Percentiles rank a stretch among this genome's conserved stretches.
Conservation (phyloP, 2,888 invertebrate genomes). For the Embidobia sp. region DNA sequence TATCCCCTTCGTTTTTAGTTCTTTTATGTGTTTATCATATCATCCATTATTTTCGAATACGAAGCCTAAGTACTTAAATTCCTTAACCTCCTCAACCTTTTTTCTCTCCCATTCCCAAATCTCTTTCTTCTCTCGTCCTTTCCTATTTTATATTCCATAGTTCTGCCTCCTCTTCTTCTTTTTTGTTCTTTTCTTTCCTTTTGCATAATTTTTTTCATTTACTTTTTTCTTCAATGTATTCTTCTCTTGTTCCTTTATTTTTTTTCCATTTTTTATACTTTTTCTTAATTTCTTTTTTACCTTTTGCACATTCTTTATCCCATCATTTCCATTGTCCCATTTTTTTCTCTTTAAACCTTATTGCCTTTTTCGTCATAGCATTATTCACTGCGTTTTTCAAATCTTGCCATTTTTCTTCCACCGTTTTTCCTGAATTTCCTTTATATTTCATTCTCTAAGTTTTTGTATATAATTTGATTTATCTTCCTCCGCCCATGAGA, state of each 20-base stretch:
- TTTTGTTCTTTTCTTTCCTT: conserved; percentile 8
- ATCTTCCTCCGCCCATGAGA: background rate
- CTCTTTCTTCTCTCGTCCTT: background rate
- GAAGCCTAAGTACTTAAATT: no score
- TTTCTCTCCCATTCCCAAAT: background rate
- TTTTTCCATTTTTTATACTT: conserved; percentile 7
- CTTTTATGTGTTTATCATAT: conserved; percentile 29
- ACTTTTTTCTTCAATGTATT: background rate
- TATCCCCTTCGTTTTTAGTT: no score
- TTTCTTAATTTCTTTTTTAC: conserved; percentile 13
- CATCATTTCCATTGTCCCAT: conserved; percentile 17
- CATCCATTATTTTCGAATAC: no score
- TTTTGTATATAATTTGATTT: background rate
- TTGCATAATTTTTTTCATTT: conserved; percentile 10
- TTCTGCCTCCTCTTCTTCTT: conserved; percentile 7
- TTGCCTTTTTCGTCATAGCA: conserved; percentile 3
- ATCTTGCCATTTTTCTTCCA: conserved; percentile 6
- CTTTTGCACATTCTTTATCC: conserved; percentile 3
- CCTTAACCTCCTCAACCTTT: background rate
- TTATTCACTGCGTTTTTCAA: conserved; percentile 2
- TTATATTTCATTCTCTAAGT: background rate
- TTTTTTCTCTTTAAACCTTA: background rate
- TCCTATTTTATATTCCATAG: conserved; percentile 13
- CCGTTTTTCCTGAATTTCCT: background rate
- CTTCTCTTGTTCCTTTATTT: background rate